A percentile compares a stretch with the other conserved stretches of the same genome.
Conservation (phyloP, 2,888 invertebrate genomes). For the Protonemura montana region DNA sequence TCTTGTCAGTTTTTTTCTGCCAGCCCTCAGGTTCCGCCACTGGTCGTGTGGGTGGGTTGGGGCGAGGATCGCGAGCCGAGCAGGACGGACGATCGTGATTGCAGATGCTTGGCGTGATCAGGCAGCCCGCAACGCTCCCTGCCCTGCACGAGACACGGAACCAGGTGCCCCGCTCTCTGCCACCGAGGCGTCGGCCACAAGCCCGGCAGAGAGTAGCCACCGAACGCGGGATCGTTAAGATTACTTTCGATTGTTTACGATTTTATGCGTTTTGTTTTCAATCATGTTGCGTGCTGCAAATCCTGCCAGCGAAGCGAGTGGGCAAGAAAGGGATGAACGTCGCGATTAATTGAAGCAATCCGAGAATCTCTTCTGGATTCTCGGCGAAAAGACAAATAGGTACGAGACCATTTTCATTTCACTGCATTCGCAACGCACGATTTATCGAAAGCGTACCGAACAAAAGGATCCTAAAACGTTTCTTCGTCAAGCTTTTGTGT, state of each 20-base stretch:
- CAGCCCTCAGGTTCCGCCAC: too few species aligned
- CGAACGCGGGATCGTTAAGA: background rate
- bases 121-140: background rate
- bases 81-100: background rate
- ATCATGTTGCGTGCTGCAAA: background rate
- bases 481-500: too few species aligned
- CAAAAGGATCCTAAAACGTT: too few species aligned
- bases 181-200: too few species aligned
- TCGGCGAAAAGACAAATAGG: background rate
- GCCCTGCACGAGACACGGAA: background rate
- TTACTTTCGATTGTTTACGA: background rate
- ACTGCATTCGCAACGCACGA: background rate
- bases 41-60: background rate
- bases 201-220: too few species aligned
- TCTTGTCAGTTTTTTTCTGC: too few species aligned
- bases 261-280: background rate
- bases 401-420: background rate
- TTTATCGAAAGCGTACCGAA: background rate
- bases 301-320: too few species aligned
- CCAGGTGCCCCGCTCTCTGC: too few species aligned
- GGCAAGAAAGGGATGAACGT: background rate
- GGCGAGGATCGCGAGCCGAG: background rate
- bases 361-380: background rate
- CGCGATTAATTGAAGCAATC: background rate
- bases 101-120: slow-evolving; percentile 23